Base-by-base conservation (phyloP, 2,797 vertebrate species). In the Argyrosomus regius region DNA sequence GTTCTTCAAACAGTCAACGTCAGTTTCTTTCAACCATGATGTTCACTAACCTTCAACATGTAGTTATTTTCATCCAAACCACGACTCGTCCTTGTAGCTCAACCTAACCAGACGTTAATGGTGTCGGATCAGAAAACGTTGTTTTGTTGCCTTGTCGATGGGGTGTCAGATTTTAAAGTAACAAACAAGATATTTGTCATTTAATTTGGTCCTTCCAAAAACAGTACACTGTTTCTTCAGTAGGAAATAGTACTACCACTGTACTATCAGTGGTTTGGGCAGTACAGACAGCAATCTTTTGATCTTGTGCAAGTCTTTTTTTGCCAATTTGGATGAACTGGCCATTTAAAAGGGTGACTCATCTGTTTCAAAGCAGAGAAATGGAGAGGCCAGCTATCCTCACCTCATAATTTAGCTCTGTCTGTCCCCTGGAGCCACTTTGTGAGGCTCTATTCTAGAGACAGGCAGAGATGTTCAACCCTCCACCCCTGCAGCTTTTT, bases 381-480 rank as follows among this genome's bases (percentile, higher is more conserved):
- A 74, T 56, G 60, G 52, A 57, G 49, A 57, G 45, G 3, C 35
- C 82, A 73, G 65, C 71, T 67, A 74, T 48, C 65, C 60, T 85
- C 26, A 71, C 77, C 69, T 87, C 81, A 85, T 89, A 76, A 87
- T 88, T 82, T 69, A 76, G 53, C 75, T 70, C 54, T 75, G 83
- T 75, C 65, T 75, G 66, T 80, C 74, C 72, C 73, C 68, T 65
- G 60, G 50, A 85, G 82, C 80, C 26, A 54, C 58, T 74, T 78
- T 28, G 48, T 65, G 28, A 74, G 49, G 75, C 62, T 82, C 69
- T 71, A 48, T 83, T 80, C 72, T 66, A 43, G 53, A 80, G 77
- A 78, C 70, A 46, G 65, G 22, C 77, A 72, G 76, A 50, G 75
- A 82, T 59, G 57, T 70, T 80, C 89, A 48, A 24, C 73, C 83